Percentiles rank a stretch among this genome's conserved stretches.
Conservation (phyloP, 2,113 vertebrate genomes). For the Phalacrocorax carbo region DNA sequence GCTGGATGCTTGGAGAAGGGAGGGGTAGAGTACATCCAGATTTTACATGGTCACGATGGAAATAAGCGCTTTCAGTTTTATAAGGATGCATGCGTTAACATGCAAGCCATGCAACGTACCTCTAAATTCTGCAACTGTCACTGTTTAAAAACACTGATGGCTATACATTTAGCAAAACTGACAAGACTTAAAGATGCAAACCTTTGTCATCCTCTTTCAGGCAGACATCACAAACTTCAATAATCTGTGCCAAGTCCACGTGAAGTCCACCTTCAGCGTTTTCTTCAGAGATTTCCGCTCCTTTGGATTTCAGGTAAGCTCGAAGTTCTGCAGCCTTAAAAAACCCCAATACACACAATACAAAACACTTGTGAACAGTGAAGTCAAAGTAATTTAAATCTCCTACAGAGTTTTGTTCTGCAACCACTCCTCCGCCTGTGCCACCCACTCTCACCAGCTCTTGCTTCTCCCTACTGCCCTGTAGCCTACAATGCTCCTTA, state of each 20-base stretch:
- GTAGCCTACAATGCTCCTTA: neutral
- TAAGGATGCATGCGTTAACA: neutral
- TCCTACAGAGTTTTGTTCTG: neutral
- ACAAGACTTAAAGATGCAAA: slow-evolving; percentile 48
- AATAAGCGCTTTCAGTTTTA: neutral
- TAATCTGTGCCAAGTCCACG: slow-evolving; percentile 93
- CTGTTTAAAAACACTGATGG: neutral
- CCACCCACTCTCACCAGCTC: neutral
- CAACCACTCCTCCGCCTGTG: neutral
- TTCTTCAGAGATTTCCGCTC: slow-evolving; percentile 96
- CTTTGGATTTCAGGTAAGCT: slow-evolving; percentile 92
- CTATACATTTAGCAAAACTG: rapidly evolving
- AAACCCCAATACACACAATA: neutral
- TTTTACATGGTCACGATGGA: neutral
- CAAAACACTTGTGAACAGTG: neutral
- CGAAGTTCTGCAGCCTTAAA: slow-evolving; percentile 91
- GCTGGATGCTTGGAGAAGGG: neutral
- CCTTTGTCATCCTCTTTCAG: slow-evolving; percentile 97
- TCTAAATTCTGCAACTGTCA: neutral
- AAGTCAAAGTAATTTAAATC: neutral
- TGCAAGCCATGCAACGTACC: neutral
- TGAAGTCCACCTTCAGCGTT: slow-evolving; percentile 93
- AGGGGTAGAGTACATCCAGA: neutral
- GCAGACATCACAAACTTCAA: slow-evolving; percentile 95
- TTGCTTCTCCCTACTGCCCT: neutral